These are phyloP conservation scores for Plebejus anna DNA, from an alignment of 2,888 invertebrate species.

Conservation along the genomic window DNA sequence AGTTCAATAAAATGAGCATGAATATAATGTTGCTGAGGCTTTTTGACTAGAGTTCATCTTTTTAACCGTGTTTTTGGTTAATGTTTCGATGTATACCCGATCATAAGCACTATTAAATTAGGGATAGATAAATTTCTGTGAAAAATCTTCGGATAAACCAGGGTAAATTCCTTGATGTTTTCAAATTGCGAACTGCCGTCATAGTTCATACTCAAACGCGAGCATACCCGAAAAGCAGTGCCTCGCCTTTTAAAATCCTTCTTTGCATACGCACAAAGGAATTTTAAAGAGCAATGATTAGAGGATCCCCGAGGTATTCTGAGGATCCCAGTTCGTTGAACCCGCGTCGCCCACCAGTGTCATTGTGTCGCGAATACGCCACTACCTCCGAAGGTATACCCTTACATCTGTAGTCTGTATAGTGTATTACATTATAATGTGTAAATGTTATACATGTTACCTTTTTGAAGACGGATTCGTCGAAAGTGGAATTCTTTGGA, in stretches of 20 bases:
- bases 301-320: constrained; percentile 40
- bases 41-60: background rate
- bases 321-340: constrained; percentile 72
- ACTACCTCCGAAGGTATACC: constrained; percentile 50
- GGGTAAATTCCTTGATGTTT: background rate
- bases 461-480: background rate
- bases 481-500: background rate
- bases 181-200: background rate
- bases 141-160: background rate
- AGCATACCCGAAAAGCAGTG: background rate
- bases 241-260: constrained; percentile 6
- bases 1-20: no score
- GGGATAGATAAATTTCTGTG: background rate
- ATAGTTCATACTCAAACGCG: background rate
- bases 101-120: background rate
- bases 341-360: constrained; percentile 66
- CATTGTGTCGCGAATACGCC: constrained; percentile 60
- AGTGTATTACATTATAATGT: constrained; percentile 20
- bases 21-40: background rate
- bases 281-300: constrained; percentile 25
- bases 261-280: constrained; percentile 21
- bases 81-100: background rate
- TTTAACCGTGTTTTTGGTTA: background rate
- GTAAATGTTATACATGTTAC: constrained; percentile 1
- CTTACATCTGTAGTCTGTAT: constrained; percentile 45